These are phyloP conservation scores for Meloidogyne floridensis DNA, from an alignment of 1,140 invertebrate species.

Conservation along the genomic window DNA sequence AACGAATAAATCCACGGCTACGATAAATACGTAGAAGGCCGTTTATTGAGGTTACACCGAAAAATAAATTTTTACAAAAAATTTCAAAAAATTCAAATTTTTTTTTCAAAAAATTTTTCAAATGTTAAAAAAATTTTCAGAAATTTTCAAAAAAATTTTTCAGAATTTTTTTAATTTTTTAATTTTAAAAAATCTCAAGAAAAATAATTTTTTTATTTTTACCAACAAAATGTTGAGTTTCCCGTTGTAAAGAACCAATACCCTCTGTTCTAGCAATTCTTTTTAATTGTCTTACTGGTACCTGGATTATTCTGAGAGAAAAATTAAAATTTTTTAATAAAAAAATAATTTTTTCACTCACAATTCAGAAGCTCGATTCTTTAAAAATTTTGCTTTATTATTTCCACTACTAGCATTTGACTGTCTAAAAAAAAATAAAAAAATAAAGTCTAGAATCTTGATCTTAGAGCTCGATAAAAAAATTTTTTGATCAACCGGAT, in stretches of 20 bases:
- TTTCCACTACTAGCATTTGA: neutral
- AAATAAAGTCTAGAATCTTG: neutral
- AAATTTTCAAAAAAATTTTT: too few relatives aligned
- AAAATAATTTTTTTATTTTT: neutral
- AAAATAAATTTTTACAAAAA: constrained; percentile 6
- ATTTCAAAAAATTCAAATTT: too few relatives aligned
- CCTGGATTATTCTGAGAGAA: constrained; percentile 42
- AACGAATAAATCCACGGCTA: constrained; percentile 40
- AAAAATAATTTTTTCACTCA: constrained; percentile 3
- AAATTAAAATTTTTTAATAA: neutral
- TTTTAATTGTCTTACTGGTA: constrained; percentile 50
- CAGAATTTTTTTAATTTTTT: neutral
- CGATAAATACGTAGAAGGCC: constrained; percentile 59
- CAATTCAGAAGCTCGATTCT: constrained; percentile 25
- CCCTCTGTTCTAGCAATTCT: constrained; percentile 52
- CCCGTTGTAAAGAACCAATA: constrained; percentile 43
- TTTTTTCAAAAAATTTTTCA: too few relatives aligned
- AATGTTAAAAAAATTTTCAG: too few relatives aligned
- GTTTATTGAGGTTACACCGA: constrained; percentile 60
- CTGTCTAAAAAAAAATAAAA: constrained; percentile 5
- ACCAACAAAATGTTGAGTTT: constrained; percentile 63
- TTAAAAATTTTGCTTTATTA: constrained; percentile 23
- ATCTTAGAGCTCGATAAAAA: too few relatives aligned
- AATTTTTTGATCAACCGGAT: too few relatives aligned
- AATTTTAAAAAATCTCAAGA: neutral